phyloP scores from a whole-genome alignment of 2,113 vertebrate species.

The Siniperca chuatsi region DNA sequence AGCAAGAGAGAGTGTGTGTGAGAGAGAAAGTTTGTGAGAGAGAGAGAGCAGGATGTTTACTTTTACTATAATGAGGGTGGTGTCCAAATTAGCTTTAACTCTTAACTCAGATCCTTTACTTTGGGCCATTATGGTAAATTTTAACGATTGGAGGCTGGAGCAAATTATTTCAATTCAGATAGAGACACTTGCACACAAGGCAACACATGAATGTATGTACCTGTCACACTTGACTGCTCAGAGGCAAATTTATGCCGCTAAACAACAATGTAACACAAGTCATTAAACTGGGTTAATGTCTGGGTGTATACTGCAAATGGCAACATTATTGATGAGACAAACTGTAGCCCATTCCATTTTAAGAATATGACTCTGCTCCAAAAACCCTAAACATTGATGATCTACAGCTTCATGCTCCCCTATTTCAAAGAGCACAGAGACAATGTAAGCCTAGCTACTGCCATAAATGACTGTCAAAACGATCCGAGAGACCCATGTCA shows the following conservation, averaged over 20 bases:
- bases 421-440: neutral
- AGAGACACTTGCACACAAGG: neutral
- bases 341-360: neutral
- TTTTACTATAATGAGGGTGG: slow-evolving; percentile 12
- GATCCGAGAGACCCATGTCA: neutral
- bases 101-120: neutral
- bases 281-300: neutral
- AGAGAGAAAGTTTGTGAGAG: slow-evolving; percentile 44
- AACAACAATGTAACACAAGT: neutral
- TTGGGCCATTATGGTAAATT: neutral
- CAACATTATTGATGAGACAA: neutral
- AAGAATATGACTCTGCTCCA: neutral
- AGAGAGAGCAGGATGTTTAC: slow-evolving; percentile 54
- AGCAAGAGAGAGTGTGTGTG: slow-evolving; percentile 18
- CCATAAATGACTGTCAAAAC: neutral
- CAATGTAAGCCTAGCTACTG: neutral
- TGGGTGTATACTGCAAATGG: neutral
- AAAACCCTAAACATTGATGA: neutral
- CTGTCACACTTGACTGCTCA: neutral
- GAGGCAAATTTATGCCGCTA: neutral
- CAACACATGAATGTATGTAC: neutral
- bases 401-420: neutral
- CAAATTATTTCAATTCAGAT: neutral
- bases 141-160: neutral
- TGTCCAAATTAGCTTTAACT: neutral